Evolutionary conservation across 2,797 vertebrate species (phyloP).

Genomic region (Mormyrus proboscirostris): DNA sequence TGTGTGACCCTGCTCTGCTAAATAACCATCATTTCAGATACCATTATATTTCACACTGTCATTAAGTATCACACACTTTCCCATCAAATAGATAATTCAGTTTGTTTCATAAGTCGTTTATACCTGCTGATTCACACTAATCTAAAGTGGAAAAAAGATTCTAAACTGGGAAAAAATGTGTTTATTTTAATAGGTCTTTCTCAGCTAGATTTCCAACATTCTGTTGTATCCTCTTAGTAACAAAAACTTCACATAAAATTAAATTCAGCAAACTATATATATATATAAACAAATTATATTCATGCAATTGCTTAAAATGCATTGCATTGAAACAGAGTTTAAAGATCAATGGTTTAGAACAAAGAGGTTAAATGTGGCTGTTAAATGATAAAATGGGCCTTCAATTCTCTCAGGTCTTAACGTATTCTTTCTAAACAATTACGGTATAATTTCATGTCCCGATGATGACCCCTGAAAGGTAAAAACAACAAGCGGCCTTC

Average conservation of each 20-base stretch:
- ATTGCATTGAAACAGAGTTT: conserved; percentile 63
- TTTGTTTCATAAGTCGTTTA: background rate
- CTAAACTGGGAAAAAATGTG: background rate
- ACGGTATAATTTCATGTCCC: conserved; percentile 59
- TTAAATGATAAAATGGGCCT: conserved; percentile 70
- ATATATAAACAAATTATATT: conserved; percentile 18
- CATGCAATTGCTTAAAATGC: conserved; percentile 57
- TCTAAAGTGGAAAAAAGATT: background rate
- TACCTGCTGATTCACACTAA: background rate
- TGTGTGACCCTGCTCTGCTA: background rate
- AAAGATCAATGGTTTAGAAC: conserved; percentile 66
- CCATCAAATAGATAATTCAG: background rate
- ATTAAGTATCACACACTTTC: background rate
- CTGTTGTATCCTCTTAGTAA: background rate
- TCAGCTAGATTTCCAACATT: background rate
- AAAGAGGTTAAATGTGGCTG: conserved; percentile 66
- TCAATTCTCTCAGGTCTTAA: conserved; percentile 57
- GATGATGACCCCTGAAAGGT: conserved; percentile 61
- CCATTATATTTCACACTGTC: background rate
- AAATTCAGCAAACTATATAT: conserved; percentile 7
- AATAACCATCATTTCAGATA: background rate
- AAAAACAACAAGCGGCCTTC: conserved; percentile 54
- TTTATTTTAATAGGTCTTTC: background rate
- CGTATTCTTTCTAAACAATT: conserved; percentile 59
- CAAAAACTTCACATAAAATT: background rate